phyloP scores from a whole-genome alignment of 2,888 invertebrate genomes.

The Philereme transversata region DNA sequence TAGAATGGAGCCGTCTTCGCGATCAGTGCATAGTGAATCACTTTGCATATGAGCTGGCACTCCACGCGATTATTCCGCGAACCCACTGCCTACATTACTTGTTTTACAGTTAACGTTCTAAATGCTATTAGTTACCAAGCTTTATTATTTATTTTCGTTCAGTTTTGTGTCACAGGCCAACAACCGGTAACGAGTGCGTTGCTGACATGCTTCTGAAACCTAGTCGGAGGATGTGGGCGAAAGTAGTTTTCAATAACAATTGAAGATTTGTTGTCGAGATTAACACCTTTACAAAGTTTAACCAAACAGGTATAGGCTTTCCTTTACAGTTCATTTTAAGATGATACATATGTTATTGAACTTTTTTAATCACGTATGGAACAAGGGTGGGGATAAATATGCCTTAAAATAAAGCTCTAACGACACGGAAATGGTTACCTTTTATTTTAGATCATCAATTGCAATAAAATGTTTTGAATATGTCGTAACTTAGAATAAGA shows the following conservation, averaged over 20 bases:
- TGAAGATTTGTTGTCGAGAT: conserved; percentile 6
- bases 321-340: neutral
- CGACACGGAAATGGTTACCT: neutral
- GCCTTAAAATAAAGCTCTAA: no score
- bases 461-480: conserved; percentile 20
- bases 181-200: conserved; percentile 48
- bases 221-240: conserved; percentile 32
- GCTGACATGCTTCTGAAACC: conserved; percentile 37
- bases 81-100: conserved; percentile 38
- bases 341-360: conserved; percentile 8
- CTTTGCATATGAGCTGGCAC: conserved; percentile 44
- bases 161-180: conserved; percentile 45
- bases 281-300: conserved; percentile 1
- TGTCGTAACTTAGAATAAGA: conserved; percentile 30
- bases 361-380: neutral
- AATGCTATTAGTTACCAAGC: conserved; percentile 53
- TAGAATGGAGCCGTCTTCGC: conserved; percentile 2
- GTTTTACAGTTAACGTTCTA: conserved; percentile 58
- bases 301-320: neutral
- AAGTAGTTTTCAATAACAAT: conserved; percentile 30
- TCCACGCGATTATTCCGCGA: conserved; percentile 41
- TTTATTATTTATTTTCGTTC: conserved; percentile 50
- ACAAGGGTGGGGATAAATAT: no score
- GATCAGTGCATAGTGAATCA: conserved; percentile 43
- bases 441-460: neutral